These are phyloP conservation scores for Liopterus haemorrhoidalis DNA, from an alignment of 2,888 invertebrate species.

Conservation along the genomic window DNA sequence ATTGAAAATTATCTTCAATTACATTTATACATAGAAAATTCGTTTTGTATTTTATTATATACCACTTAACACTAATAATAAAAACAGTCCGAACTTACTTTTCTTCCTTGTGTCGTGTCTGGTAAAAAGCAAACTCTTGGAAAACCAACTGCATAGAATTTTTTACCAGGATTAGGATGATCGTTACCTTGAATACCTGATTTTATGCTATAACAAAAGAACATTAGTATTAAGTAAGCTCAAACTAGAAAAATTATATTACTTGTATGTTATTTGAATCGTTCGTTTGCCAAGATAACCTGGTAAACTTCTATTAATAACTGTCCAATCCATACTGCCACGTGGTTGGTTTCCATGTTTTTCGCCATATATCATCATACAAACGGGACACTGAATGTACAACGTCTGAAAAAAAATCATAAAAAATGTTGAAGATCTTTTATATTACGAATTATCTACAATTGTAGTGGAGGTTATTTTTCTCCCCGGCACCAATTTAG, in stretches of 20 bases:
- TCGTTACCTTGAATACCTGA: conserved; percentile 75
- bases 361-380: conserved; percentile 79
- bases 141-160: conserved; percentile 86
- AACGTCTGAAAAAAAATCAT: conserved; percentile 44
- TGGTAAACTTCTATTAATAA: conserved; percentile 63
- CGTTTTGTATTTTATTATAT: not conserved
- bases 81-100: conserved; percentile 35
- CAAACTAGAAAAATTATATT: conserved; percentile 31
- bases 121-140: conserved; percentile 78
- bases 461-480: too few species aligned
- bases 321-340: conserved; percentile 77
- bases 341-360: conserved; percentile 73
- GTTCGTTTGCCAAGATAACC: conserved; percentile 64
- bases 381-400: conserved; percentile 80
- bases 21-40: not conserved
- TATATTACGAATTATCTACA: too few species aligned
- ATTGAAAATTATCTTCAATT: not conserved
- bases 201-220: conserved; percentile 59
- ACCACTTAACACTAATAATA: not conserved
- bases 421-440: too few species aligned
- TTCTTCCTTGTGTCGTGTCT: conserved; percentile 72
- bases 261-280: conserved; percentile 80
- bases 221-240: not conserved
- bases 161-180: conserved; percentile 75
- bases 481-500: too few species aligned